Evolutionary conservation across 1,140 invertebrate genomes (phyloP), one percentile per base, ranked within the genome.

Genomic region (Goniozus legneri): DNA sequence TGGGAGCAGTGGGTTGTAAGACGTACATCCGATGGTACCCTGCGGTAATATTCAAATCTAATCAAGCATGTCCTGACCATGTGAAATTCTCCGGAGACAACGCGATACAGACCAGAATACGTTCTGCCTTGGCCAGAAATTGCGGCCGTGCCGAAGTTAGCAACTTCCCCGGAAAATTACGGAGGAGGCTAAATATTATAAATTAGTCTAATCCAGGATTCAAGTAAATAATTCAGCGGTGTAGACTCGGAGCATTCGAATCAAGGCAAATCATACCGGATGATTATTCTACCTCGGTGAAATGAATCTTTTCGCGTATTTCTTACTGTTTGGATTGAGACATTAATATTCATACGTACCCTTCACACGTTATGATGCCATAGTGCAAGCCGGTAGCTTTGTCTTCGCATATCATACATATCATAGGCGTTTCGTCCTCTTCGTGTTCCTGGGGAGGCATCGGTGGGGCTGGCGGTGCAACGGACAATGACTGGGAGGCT

Each of bases 341-440:
- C n/a, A n/a, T n/a, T n/a, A n/a, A n/a, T n/a, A 27, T 27, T 6
- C 4, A 27, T 8, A 69, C 81, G 80, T 62, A 90, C 80, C 94
- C 94, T 79, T 97, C 95, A 75, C 95, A 97, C 22, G 94, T 97
- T 58, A 97, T 97, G 72, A 97, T 97, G 20, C 95, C 95, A 64
- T 97, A 97, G 73, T 97, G 95, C 15, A 97, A 81, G n/a, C 95
- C 95, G 1, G 94, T 96, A 16, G 94, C 93, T 63, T 92, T 94
- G 71, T 97, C 95, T 71, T 96, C 92, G 74, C 95, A 97, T 51
- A 97, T 97, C 91, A 96, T 96, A 71, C 95, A 97, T 44, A 97
- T 93, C 86, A 96, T 91, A 2, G 91, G 92, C 75, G 92, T 91
- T 48, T 95, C 92, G 50, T 92, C 90, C 48, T 94, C 91, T 50